A percentile compares a stretch with the other conserved stretches of the same genome.
These are phyloP conservation scores for Chrysocyon brachyurus DNA, from an alignment of 2,797 vertebrate species.

Conservation along the genomic window DNA sequence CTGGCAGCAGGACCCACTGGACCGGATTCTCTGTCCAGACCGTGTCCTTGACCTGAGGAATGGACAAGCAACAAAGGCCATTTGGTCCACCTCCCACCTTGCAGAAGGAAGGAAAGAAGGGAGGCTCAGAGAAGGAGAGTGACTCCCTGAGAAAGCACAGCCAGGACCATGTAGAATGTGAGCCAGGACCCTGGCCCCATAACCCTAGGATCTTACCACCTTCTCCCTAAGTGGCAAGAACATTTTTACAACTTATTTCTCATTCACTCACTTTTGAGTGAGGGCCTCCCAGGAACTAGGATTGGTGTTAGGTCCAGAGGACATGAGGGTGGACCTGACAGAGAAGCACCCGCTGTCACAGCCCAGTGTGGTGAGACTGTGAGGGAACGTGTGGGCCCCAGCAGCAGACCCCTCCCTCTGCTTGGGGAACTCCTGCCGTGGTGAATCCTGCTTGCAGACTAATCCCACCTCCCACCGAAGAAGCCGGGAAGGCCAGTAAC, in stretches of 20 bases:
- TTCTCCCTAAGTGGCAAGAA: neutral
- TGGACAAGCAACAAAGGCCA: neutral
- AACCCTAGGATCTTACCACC: neutral
- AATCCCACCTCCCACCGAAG: too few species aligned
- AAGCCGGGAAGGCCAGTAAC: neutral
- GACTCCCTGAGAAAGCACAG: neutral
- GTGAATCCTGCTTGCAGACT: neutral
- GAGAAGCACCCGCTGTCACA: neutral
- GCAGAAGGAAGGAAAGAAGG: neutral
- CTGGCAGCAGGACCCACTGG: neutral
- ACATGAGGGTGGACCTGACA: neutral
- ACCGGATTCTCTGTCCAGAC: neutral
- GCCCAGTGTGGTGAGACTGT: neutral
- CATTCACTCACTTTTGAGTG: neutral
- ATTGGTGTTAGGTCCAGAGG: neutral
- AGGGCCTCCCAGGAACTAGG: neutral
- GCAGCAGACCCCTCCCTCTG: neutral
- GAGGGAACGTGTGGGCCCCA: neutral
- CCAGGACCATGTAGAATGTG: neutral
- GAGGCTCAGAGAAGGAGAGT: neutral
- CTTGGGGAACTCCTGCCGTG: rapidly evolving
- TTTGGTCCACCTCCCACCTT: neutral
- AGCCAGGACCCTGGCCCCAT: neutral
- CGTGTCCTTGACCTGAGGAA: neutral
- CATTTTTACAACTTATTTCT: too few species aligned